Evolutionary conservation across 2,113 vertebrate species (phyloP), one percentile per base, ranked within the genome.

Genomic region (Takifugu flavidus): DNA sequence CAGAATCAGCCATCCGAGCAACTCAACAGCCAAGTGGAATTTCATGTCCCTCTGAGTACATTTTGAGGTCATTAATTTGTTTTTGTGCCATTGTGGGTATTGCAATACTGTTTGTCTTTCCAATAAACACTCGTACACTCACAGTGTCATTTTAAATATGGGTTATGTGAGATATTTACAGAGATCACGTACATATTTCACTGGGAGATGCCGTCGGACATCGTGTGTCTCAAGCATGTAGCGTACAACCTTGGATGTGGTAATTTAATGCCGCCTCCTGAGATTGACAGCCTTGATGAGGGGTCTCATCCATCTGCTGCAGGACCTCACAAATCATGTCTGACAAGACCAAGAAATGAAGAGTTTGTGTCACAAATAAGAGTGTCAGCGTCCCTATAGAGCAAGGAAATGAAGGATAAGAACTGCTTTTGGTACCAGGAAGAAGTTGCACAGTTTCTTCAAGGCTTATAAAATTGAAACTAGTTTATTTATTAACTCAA

Each of bases 301-400:
- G 61, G 59, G 50, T 56, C 54, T 74, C 70, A 84, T 82, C 62
- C 75, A 69, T 80, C 75, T 78, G 78, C 66, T 2, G 54, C 70
- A 55, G 56, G 63, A 82, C 75, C 65, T 51, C 59, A 82, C 64
- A 75, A 86, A 85, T 82, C 34, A 61, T 70, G 61, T 77, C 46
- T 44, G 62, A 74, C 66, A 56, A 52, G 69, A 70, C 5, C 56
- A 44, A 39, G 70, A 78, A 67, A 72, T 65, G 55, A 80, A 67
- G 45, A 47, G 51, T 62, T 75, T 54, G 42, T 25, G 63, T 75
- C 66, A 75, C 58, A 56, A 66, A 77, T 78, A 50, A 28, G 67
- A 56, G 70, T 45, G 61, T 58, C 53, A 34, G 61, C 15, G 25
- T 80, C 58, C 69, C 12, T 0, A 51, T 52, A 54, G 47, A 57